Conservation (phyloP, 2,113 vertebrate genomes). For the Onychostoma macrolepis region DNA sequence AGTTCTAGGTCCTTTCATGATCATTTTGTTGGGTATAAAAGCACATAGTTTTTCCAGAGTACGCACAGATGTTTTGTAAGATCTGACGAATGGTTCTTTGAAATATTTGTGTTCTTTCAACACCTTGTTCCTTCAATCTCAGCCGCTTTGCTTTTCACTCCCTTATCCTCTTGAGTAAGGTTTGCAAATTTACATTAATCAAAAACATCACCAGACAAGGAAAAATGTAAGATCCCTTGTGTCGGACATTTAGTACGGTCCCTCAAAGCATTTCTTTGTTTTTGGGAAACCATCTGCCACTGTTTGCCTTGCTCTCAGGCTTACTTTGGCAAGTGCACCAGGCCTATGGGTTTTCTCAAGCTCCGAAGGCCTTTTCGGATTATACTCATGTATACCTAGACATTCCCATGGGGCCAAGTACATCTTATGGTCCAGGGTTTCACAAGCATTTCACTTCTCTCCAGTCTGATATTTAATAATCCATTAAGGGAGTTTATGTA, state of each 20-base stretch:
- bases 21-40: not conserved
- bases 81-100: not conserved
- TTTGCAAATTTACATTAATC: constrained; percentile 4
- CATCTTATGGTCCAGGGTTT: constrained; percentile 29
- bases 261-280: constrained; percentile 26
- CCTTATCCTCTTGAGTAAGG: not conserved
- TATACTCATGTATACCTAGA: constrained; percentile 38
- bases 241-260: not conserved
- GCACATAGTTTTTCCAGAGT: not conserved
- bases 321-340: not conserved
- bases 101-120: not conserved
- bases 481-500: constrained; percentile 59
- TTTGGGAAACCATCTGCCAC: constrained; percentile 19
- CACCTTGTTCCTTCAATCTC: not conserved
- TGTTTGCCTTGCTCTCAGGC: constrained; percentile 3
- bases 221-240: not conserved
- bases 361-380: constrained; percentile 3
- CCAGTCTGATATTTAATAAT: constrained; percentile 49
- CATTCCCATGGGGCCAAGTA: constrained; percentile 17
- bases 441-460: constrained; percentile 37
- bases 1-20: not conserved
- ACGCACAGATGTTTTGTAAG: not conserved
- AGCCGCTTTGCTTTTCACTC: not conserved
- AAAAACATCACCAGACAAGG: not conserved
- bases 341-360: not conserved